A percentile compares a stretch with the other conserved stretches of the same genome.
Conservation (phyloP, 2,888 invertebrate species). For the Epistrophe eligans region DNA sequence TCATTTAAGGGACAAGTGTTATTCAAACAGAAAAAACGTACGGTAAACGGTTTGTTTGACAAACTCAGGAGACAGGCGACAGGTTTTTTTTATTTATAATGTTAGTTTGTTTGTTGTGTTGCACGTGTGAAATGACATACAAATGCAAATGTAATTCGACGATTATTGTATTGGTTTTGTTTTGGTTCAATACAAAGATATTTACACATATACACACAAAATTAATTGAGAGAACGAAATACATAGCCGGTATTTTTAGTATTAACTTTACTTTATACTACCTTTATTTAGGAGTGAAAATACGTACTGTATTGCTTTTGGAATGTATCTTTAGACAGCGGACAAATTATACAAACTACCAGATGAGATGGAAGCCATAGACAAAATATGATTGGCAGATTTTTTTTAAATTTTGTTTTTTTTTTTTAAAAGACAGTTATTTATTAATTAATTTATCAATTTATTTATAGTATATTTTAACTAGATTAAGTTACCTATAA, state of each 20-base stretch:
- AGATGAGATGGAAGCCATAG: slow-evolving; percentile 12
- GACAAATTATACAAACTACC: background rate
- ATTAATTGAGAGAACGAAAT: slow-evolving; percentile 16
- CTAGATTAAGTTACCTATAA: too few species aligned
- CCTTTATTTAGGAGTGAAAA: slow-evolving; percentile 39
- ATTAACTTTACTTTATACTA: background rate
- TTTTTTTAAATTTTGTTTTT: background rate
- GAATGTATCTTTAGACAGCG: slow-evolving; percentile 5
- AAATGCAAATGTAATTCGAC: slow-evolving; percentile 49
- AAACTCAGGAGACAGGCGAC: slow-evolving; percentile 43
- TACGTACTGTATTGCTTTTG: slow-evolving; percentile 4
- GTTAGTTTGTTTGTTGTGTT: slow-evolving; percentile 16
- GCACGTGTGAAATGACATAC: slow-evolving; percentile 53
- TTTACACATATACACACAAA: slow-evolving; percentile 63
- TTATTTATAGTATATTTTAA: too few species aligned
- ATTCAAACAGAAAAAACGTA: slow-evolving; percentile 20
- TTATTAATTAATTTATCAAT: too few species aligned
- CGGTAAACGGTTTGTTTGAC: slow-evolving; percentile 47
- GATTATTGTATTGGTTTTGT: slow-evolving; percentile 79
- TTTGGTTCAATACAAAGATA: slow-evolving; percentile 79
- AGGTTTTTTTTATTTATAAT: slow-evolving; percentile 25
- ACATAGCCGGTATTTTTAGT: slow-evolving; percentile 9
- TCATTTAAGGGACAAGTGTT: slow-evolving; percentile 34
- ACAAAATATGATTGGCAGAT: background rate
- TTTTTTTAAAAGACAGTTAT: too few species aligned